Percentiles rank a stretch among this genome's conserved stretches.
These are phyloP conservation scores for Eutolmus rufibarbis DNA, from an alignment of 2,888 invertebrate species.

Conservation along the genomic window DNA sequence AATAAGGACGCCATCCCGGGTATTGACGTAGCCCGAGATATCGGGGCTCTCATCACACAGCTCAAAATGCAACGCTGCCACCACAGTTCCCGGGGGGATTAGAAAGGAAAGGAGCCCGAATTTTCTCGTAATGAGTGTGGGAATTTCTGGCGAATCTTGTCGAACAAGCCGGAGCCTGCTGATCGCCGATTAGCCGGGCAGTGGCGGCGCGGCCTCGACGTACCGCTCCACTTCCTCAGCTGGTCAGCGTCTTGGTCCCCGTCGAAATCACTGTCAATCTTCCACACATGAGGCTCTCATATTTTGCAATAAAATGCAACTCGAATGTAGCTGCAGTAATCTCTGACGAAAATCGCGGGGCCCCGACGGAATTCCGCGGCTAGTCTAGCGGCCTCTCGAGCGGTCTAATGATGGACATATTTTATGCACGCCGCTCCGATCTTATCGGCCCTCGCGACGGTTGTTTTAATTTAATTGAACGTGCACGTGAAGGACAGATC, in stretches of 20 bases:
- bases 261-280: constrained; percentile 34
- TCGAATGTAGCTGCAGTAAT: neutral
- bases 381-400: neutral
- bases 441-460: constrained; percentile 16
- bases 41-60: neutral
- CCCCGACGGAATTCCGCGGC: constrained; percentile 10
- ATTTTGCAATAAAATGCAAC: constrained; percentile 30
- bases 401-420: constrained; percentile 37
- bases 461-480: constrained; percentile 36
- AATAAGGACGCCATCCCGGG: neutral
- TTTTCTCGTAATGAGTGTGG: neutral
- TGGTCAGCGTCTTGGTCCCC: neutral
- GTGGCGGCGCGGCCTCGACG: neutral
- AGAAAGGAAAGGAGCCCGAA: constrained; percentile 28
- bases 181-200: neutral
- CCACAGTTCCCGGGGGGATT: neutral
- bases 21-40: neutral
- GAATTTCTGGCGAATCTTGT: constrained; percentile 8
- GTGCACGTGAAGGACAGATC: constrained; percentile 34
- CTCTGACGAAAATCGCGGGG: constrained; percentile 5
- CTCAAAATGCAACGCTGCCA: neutral
- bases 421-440: constrained; percentile 23
- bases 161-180: neutral
- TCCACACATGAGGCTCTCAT: constrained; percentile 19
- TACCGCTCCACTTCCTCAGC: neutral